Evolutionary conservation across 2,113 vertebrate genomes (phyloP), one percentile per base, ranked within the genome.

Genomic region (Sceloporus tristichus): DNA sequence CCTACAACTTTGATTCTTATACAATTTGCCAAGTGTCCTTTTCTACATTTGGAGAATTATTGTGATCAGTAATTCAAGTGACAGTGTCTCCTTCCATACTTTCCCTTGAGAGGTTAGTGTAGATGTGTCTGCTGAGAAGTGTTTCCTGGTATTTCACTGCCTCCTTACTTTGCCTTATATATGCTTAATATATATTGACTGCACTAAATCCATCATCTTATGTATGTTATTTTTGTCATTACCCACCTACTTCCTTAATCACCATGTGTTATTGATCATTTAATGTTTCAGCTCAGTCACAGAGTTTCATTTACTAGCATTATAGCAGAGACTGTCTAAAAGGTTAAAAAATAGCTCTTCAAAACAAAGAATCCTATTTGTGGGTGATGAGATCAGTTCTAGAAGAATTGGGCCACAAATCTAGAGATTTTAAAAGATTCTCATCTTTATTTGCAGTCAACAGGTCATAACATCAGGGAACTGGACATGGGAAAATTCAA

Each of bases 51-150:
- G 34, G 1, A 34, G 34, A 34, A 34, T 34, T 34, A 34, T 34
- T 34, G 77, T 29, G 75, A 65, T 66, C 90, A 95, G 92, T 87
- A 89, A 9, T 13, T 85, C 40, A 93, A 93, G 86, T 40, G 82
- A 79, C 82, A 10, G 75, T 54, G 76, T 2, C 4, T 79, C 77
- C 92, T 2, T 78, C 70, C 90, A 23, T 38, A 25, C 4, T 0
- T 4, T 90, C 34, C 62, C 86, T 88, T 94, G n/a, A 84, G 76
- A 90, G 92, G 78, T 1, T 89, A 79, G 77, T 91, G 56, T 5
- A 92, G 91, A 38, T 1, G 11, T 68, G 86, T 56, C 7, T 88
- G 29, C 40, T 81, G 1, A 19, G 9, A 94, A 88, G 27, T 5
- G 1, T 13, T 87, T 73, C 29, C 29, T 84, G 21, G 38, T 27